Evolutionary conservation across 1,140 invertebrate genomes (phyloP).

Genomic region (Cherax destructor): DNA sequence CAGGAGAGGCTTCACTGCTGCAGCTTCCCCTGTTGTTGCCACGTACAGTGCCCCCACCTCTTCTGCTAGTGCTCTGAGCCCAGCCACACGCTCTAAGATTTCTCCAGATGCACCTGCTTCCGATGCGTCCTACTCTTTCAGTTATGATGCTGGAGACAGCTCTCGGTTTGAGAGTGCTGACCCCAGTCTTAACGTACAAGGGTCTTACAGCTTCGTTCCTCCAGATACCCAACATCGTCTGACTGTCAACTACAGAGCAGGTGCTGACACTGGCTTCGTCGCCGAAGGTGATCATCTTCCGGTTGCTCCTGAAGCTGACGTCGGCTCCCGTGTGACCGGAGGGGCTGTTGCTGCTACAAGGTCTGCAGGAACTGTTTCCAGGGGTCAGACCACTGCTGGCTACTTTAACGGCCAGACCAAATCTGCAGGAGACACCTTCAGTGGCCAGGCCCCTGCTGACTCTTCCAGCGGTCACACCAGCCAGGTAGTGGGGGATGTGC

Average conservation of each 20-base stretch:
- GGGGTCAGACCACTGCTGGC: too few relatives aligned
- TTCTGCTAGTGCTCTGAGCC: neutral
- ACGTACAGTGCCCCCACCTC: neutral
- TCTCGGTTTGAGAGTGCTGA: conserved; percentile 67
- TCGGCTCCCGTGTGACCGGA: neutral
- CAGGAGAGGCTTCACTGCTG: neutral
- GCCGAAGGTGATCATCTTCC: conserved; percentile 59
- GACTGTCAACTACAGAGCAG: conserved; percentile 74
- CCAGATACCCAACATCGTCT: conserved; percentile 72
- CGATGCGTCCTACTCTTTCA: conserved; percentile 59
- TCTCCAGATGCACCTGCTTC: neutral
- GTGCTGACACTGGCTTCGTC: conserved; percentile 62
- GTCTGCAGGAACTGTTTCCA: neutral
- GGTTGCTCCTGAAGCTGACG: conserved; percentile 2
- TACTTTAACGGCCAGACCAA: neutral
- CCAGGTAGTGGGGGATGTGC: conserved; percentile 61
- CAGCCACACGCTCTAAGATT: neutral
- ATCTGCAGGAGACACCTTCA: neutral
- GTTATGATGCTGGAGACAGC: conserved; percentile 71
- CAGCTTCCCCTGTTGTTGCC: neutral
- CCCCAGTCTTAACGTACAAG: conserved; percentile 73
- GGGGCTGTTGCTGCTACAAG: neutral
- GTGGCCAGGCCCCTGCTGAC: neutral
- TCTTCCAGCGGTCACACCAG: conserved; percentile 8
- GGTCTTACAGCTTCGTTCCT: conserved; percentile 74